Percentiles rank a stretch among this genome's conserved stretches.
These are phyloP conservation scores for Serinus canaria DNA, from an alignment of 2,113 vertebrate species.

Conservation along the genomic window DNA sequence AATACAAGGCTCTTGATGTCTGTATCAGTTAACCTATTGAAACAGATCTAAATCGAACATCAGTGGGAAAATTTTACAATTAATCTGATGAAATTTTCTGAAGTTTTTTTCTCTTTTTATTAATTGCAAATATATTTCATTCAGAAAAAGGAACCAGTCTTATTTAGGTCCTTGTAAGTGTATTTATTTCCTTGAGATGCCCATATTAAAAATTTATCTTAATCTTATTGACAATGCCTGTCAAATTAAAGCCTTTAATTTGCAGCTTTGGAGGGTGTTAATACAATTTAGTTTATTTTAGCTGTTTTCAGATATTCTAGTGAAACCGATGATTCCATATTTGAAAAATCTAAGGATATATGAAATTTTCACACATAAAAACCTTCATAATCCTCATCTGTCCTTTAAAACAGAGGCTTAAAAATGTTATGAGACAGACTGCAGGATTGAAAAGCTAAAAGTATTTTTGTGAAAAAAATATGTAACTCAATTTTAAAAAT, in stretches of 20 bases:
- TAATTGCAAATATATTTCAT: not conserved
- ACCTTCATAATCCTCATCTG: not conserved
- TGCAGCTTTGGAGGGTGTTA: not conserved
- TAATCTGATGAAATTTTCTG: not conserved
- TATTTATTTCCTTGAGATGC: not conserved
- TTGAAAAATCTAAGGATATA: not conserved
- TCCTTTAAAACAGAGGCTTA: not conserved
- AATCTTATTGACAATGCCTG: not conserved
- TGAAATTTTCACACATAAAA: not conserved
- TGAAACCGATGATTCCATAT: not conserved
- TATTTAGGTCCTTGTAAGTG: not conserved
- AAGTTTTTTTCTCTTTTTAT: not conserved
- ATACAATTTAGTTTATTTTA: not conserved
- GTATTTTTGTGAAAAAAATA: not conserved
- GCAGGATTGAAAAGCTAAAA: not conserved
- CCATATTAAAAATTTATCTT: not conserved
- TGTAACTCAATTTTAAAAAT: not conserved
- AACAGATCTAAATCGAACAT: not conserved
- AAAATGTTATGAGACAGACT: not conserved
- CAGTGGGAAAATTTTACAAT: not conserved
- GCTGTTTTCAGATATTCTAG: not conserved
- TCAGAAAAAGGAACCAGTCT: not conserved
- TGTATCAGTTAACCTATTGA: not conserved
- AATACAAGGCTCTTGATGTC: not conserved
- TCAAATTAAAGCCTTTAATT: not conserved